Conservation (phyloP, 1,140 invertebrate species). For the Saccostrea cuccullata region DNA sequence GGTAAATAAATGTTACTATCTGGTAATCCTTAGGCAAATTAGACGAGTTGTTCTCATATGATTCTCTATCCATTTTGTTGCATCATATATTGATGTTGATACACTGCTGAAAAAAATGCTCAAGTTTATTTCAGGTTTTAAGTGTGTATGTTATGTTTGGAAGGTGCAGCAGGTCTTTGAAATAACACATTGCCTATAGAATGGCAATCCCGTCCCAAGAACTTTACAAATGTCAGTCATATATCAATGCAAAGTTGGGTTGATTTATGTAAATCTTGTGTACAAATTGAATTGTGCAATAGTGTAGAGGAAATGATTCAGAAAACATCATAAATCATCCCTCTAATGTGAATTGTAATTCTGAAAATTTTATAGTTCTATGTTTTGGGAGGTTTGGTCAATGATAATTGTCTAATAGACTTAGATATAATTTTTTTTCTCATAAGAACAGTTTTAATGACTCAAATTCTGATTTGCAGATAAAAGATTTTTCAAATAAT, state of each 20-base stretch:
- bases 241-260: constrained; percentile 10
- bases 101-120: too few species aligned
- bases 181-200: background rate
- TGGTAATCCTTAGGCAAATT: too few species aligned
- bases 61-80: too few species aligned
- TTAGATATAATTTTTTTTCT: background rate
- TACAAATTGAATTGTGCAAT: constrained; percentile 34
- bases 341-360: background rate
- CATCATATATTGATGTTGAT: too few species aligned
- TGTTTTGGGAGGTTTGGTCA: background rate
- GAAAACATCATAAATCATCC: background rate
- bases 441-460: background rate
- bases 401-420: background rate
- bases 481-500: background rate
- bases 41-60: too few species aligned
- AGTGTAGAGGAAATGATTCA: constrained; percentile 5
- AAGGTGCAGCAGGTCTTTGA: background rate
- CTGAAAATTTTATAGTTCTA: background rate
- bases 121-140: too few species aligned
- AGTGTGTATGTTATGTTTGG: background rate
- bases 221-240: background rate
- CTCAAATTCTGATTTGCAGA: background rate
- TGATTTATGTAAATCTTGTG: constrained; percentile 22
- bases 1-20: constrained; percentile 22
- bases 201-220: background rate